Conservation (phyloP, 2,888 invertebrate genomes). For the Colletes collaris region DNA sequence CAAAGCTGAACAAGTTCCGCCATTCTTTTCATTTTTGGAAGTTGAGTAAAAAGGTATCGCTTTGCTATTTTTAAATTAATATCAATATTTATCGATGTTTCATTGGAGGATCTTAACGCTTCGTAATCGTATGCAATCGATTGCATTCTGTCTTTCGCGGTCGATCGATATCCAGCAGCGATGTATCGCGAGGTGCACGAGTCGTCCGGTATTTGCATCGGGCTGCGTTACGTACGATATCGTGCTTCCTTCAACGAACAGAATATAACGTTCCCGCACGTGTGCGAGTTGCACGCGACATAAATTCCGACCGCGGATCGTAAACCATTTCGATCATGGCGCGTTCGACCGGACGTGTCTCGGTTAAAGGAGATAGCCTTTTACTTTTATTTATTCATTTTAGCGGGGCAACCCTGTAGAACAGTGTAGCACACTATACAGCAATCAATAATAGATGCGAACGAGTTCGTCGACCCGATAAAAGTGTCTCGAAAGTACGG, state of each 20-base stretch:
- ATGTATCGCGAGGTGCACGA: not conserved
- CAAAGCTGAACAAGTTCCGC: too few species aligned
- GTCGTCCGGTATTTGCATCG: conserved; percentile 12
- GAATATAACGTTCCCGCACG: conserved; percentile 32
- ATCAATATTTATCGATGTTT: too few species aligned
- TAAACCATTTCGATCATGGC: conserved; percentile 30
- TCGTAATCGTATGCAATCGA: too few species aligned
- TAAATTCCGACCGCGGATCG: conserved; percentile 45
- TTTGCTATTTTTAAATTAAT: too few species aligned
- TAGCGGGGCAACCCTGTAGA: not conserved
- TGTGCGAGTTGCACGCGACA: conserved; percentile 43
- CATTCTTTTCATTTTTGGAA: too few species aligned
- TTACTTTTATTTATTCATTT: not conserved
- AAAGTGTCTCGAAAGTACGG: too few species aligned
- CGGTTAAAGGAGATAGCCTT: conserved; percentile 5
- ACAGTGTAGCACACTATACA: not conserved
- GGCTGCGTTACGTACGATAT: conserved; percentile 15
- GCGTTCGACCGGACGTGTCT: conserved; percentile 12
- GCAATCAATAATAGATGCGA: too few species aligned
- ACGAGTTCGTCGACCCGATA: too few species aligned
- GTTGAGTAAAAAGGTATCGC: too few species aligned
- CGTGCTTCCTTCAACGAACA: conserved; percentile 2
- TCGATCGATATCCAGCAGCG: conserved; percentile 21
- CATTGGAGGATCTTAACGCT: too few species aligned
- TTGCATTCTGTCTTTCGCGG: not conserved